Evolutionary conservation across 2,113 vertebrate genomes (phyloP).

Genomic region (Podiceps cristatus): DNA sequence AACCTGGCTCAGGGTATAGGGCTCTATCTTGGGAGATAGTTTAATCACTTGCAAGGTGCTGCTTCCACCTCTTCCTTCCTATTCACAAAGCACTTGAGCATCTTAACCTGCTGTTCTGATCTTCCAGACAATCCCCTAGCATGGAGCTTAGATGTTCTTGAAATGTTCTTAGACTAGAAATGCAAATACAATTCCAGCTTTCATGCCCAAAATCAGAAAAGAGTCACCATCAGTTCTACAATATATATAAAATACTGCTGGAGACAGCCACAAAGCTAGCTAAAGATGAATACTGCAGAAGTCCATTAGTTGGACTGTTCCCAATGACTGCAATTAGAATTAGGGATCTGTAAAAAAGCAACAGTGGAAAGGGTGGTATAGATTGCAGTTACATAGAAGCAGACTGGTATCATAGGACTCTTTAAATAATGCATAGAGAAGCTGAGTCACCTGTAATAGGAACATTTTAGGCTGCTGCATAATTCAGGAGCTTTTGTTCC

Average conservation of each 20-base stretch:
- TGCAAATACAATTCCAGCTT: background rate
- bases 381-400: background rate
- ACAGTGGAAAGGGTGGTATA: background rate
- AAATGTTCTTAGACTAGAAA: background rate
- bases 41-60: background rate
- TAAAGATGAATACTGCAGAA: background rate
- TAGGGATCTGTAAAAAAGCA: background rate
- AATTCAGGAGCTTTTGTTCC: constrained; percentile 33
- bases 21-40: background rate
- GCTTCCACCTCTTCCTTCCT: background rate
- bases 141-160: background rate
- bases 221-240: background rate
- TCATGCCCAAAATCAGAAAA: background rate
- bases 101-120: background rate
- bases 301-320: background rate
- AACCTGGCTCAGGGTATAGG: background rate
- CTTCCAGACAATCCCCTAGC: background rate
- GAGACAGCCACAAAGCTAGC: background rate
- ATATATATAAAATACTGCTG: background rate
- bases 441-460: constrained; percentile 33
- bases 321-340: background rate
- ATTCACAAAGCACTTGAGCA: background rate
- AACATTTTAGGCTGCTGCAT: background rate
- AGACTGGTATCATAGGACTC: background rate
- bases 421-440: constrained; percentile 24